Evolutionary conservation across 2,797 vertebrate species (phyloP).

Genomic region (Pogoniulus pusillus): DNA sequence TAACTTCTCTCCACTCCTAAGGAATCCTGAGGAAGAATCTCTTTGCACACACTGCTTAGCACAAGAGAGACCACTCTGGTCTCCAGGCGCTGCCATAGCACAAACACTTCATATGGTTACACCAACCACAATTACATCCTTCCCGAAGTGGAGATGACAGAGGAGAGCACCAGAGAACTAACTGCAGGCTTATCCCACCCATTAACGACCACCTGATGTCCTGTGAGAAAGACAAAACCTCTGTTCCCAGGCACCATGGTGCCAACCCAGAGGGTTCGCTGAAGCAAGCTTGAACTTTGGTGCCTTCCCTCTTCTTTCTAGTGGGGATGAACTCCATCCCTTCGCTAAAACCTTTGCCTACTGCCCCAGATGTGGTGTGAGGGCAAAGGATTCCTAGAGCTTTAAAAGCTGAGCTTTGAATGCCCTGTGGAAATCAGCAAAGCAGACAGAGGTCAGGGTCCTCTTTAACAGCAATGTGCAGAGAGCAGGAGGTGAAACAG

Average conservation of each 20-base stretch:
- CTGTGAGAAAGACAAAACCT: neutral
- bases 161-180: neutral
- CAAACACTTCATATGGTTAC: conserved; percentile 32
- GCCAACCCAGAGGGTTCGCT: neutral
- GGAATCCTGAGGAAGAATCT: conserved; percentile 34
- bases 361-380: neutral
- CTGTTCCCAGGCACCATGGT: neutral
- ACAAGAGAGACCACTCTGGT: neutral
- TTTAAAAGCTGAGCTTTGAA: neutral
- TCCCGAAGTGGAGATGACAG: conserved; percentile 39
- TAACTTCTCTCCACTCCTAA: conserved; percentile 2
- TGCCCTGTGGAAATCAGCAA: neutral
- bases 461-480: fast-evolving
- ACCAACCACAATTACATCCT: conserved; percentile 53
- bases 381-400: neutral
- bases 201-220: neutral
- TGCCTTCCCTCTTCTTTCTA: neutral
- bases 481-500: neutral
- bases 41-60: neutral
- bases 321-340: neutral
- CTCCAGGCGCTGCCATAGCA: conserved; percentile 23
- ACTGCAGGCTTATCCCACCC: neutral
- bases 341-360: neutral
- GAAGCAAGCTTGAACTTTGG: neutral
- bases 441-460: fast-evolving